Conservation (phyloP, 2,113 vertebrate species). For the Nibea coibor region DNA sequence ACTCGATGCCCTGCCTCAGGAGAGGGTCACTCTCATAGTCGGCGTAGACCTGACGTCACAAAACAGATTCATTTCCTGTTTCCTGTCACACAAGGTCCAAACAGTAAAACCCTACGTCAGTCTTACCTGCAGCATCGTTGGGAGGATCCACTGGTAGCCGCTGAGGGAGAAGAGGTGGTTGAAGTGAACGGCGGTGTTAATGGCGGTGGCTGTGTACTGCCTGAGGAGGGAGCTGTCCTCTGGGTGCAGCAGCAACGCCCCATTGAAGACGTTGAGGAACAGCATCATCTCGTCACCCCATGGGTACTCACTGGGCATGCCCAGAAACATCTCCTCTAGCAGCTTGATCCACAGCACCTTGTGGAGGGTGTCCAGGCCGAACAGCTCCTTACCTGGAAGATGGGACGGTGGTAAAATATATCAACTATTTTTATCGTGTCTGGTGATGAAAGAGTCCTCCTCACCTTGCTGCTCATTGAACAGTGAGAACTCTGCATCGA, state of each 20-base stretch:
- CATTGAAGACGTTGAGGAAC: slow-evolving; percentile 97
- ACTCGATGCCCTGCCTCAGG: slow-evolving; percentile 94
- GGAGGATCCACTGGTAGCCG: slow-evolving; percentile 98
- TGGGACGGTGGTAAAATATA: neutral
- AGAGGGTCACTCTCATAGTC: slow-evolving; percentile 98
- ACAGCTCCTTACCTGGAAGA: slow-evolving; percentile 93
- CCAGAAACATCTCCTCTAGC: slow-evolving; percentile 99
- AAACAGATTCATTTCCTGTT: neutral
- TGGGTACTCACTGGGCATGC: slow-evolving; percentile 98
- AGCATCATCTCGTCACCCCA: slow-evolving; percentile 99
- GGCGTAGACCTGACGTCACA: slow-evolving; percentile 89
- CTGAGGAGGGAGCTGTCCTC: slow-evolving; percentile 96
- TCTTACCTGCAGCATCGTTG: slow-evolving; percentile 95
- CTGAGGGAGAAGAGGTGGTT: slow-evolving; percentile 99
- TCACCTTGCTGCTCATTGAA: slow-evolving; percentile 95
- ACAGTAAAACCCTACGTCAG: too few species aligned
- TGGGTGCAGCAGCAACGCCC: slow-evolving; percentile 94
- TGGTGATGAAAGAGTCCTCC: neutral
- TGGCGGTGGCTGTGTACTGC: slow-evolving; percentile 96
- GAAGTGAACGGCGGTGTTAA: slow-evolving; percentile 98
- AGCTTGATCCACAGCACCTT: slow-evolving; percentile 99
- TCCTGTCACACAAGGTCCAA: too few species aligned
- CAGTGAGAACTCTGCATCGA: slow-evolving; percentile 97
- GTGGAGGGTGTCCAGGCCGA: slow-evolving; percentile 96
- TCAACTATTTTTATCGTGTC: neutral